phyloP scores from a whole-genome alignment of 2,888 invertebrate genomes.

The Dyspetes luteomarginatus region DNA sequence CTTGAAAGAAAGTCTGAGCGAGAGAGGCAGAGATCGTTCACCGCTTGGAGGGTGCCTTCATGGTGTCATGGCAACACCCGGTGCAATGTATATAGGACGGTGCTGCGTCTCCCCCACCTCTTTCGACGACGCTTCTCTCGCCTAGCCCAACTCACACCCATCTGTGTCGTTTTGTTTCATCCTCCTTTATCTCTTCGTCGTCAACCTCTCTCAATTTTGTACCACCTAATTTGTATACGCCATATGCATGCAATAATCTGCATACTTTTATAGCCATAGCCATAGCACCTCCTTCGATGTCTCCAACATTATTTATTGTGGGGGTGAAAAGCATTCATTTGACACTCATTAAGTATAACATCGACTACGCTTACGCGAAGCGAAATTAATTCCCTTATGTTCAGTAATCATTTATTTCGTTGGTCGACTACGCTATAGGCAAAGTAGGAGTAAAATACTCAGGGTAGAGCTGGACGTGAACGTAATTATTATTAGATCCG shows the following conservation, averaged over 20 bases:
- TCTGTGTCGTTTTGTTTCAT: conserved; percentile 28
- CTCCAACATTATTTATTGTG: too few species aligned
- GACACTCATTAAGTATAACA: too few species aligned
- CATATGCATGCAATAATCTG: background rate
- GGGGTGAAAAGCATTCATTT: too few species aligned
- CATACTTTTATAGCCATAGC: background rate
- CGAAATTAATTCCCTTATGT: too few species aligned
- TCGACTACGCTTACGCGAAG: too few species aligned
- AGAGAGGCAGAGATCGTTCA: conserved; percentile 52
- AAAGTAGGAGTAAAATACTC: too few species aligned
- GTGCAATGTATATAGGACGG: conserved; percentile 56
- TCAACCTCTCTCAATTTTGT: conserved; percentile 5
- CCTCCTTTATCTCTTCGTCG: conserved; percentile 35
- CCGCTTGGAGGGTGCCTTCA: conserved; percentile 74
- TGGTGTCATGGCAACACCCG: conserved; percentile 83
- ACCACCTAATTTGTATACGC: background rate
- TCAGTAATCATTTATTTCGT: too few species aligned
- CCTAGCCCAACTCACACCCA: conserved; percentile 53
- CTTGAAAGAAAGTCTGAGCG: conserved; percentile 54
- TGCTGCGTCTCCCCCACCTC: background rate
- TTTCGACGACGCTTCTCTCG: conserved; percentile 40
- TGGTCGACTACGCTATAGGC: too few species aligned
- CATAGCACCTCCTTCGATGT: too few species aligned
- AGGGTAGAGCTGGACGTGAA: too few species aligned
- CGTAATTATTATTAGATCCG: too few species aligned